These are phyloP conservation scores for Heliconius cydno DNA, from an alignment of 2,888 invertebrate genomes.

Conservation along the genomic window DNA sequence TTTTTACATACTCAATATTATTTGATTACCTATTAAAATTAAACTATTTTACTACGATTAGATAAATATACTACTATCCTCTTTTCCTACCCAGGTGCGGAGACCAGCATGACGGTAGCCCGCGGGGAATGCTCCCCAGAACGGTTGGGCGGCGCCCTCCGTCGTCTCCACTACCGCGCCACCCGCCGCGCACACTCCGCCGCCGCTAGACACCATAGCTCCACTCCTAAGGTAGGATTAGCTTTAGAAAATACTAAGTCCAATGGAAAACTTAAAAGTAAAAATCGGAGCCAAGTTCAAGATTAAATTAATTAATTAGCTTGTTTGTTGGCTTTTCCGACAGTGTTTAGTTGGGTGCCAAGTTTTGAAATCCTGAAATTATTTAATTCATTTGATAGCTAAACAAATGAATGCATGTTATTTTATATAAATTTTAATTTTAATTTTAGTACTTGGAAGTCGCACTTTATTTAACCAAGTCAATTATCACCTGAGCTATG, in stretches of 20 bases:
- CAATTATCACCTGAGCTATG: no score
- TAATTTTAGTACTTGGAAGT: no score
- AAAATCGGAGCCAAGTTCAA: no score
- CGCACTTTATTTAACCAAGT: no score
- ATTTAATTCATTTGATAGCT: no score
- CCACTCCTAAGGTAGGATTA: slow-evolving; percentile 65
- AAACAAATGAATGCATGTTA: no score
- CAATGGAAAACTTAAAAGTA: background rate
- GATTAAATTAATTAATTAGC: background rate
- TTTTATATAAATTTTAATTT: no score
- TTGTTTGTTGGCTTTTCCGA: background rate
- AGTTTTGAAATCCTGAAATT: no score
- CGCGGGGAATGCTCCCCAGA: slow-evolving; percentile 76
- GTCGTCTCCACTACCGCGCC: slow-evolving; percentile 86
- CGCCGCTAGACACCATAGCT: slow-evolving; percentile 65
- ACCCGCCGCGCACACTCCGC: slow-evolving; percentile 81
- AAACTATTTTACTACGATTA: no score
- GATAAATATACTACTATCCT: background rate
- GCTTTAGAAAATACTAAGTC: background rate
- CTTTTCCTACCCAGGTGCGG: slow-evolving; percentile 68
- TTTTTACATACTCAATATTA: no score
- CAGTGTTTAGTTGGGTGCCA: no score
- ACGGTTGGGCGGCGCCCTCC: slow-evolving; percentile 83
- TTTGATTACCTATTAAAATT: no score
- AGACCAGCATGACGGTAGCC: slow-evolving; percentile 77